Evolutionary conservation across 2,797 vertebrate genomes (phyloP).

Genomic region (Crocidura indochinensis): DNA sequence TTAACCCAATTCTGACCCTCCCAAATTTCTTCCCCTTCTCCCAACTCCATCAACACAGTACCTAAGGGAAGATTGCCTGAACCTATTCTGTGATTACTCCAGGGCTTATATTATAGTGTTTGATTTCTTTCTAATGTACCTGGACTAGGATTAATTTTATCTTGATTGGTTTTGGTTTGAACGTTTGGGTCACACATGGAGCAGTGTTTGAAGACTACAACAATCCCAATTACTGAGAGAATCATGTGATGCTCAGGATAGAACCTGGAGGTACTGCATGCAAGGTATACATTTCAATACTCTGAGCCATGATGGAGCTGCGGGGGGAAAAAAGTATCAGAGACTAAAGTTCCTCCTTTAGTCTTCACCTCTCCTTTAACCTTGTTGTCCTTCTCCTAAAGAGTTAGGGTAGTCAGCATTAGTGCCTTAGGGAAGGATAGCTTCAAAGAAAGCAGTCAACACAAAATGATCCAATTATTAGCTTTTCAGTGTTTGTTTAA

Average conservation of each 20-base stretch:
- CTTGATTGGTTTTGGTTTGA: no score
- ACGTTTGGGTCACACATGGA: no score
- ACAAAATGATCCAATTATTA: conserved; percentile 24
- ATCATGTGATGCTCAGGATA: no score
- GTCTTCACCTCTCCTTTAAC: background rate
- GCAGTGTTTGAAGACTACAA: no score
- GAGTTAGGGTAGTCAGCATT: background rate
- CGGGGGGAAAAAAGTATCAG: background rate
- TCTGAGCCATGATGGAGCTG: no score
- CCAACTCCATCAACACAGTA: background rate
- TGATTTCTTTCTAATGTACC: background rate
- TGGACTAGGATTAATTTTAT: background rate
- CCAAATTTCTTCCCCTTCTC: background rate
- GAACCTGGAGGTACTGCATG: no score
- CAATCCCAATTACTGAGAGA: no score
- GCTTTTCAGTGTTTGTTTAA: conserved; percentile 21
- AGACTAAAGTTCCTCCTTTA: background rate
- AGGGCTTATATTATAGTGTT: background rate
- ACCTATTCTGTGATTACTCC: background rate
- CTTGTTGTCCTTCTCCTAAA: background rate
- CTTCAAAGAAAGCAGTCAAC: conserved; percentile 26
- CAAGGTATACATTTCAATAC: no score
- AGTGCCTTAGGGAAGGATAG: background rate
- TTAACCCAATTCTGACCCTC: background rate
- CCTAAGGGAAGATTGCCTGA: background rate